Evolutionary conservation across 2,797 vertebrate genomes (phyloP).

Genomic region (Cetoscarus ocellatus): DNA sequence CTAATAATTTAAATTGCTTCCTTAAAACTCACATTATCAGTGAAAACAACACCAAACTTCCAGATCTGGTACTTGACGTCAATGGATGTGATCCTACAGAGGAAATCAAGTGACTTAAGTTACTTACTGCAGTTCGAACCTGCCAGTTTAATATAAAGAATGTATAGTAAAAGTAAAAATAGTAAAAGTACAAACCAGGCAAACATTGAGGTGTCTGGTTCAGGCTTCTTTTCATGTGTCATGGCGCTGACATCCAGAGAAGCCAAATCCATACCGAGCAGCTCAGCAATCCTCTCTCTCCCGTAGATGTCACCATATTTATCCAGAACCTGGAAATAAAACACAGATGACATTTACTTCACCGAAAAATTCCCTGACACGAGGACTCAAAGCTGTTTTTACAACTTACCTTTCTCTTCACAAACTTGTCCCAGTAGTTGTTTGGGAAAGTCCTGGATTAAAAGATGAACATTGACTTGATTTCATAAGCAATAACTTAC

Average conservation of each 20-base stretch:
- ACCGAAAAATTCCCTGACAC: background rate
- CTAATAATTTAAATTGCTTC: background rate
- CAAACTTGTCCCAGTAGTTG: slow-evolving; percentile 99
- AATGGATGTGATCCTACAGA: slow-evolving; percentile 89
- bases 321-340: slow-evolving; percentile 87
- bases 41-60: slow-evolving; percentile 96
- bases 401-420: slow-evolving; percentile 92
- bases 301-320: slow-evolving; percentile 97
- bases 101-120: background rate
- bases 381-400: background rate
- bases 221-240: slow-evolving; percentile 88
- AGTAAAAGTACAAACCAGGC: slow-evolving; percentile 81
- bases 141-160: background rate
- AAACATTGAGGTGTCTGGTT: slow-evolving; percentile 89
- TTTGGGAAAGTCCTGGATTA: slow-evolving; percentile 90
- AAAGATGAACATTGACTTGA: slow-evolving; percentile 6
- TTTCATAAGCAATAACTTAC: background rate
- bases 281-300: slow-evolving; percentile 92
- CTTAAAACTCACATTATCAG: slow-evolving; percentile 90
- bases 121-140: background rate
- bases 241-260: slow-evolving; percentile 92
- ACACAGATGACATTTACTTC: background rate
- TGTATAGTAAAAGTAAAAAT: too few relatives aligned
- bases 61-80: slow-evolving; percentile 98
- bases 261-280: slow-evolving; percentile 94